Percentiles rank a stretch among this genome's conserved stretches.
phyloP scores from a whole-genome alignment of 2,888 invertebrate genomes.

The Strigamia maritima region DNA sequence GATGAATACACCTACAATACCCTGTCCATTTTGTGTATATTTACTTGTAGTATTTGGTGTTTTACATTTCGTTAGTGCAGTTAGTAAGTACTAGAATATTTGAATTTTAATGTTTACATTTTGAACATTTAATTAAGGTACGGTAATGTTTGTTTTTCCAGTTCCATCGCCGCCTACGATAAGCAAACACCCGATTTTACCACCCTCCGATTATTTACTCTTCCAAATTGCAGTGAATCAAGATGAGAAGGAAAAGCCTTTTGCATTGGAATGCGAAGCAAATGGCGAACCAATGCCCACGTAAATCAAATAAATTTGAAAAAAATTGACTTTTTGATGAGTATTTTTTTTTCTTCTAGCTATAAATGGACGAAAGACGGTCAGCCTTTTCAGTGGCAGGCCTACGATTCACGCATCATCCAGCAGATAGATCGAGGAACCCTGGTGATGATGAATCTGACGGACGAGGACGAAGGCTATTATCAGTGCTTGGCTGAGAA shows the following conservation, averaged over 20 bases:
- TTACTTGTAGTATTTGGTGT: background rate
- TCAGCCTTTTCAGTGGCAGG: constrained; percentile 87
- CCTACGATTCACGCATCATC: constrained; percentile 89
- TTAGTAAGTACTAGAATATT: constrained; percentile 8
- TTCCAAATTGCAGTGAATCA: constrained; percentile 79
- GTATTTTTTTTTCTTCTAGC: constrained; percentile 48
- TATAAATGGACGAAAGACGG: constrained; percentile 92
- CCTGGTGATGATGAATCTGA: constrained; percentile 80
- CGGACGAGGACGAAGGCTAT: constrained; percentile 81
- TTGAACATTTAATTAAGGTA: background rate
- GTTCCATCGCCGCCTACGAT: constrained; percentile 76
- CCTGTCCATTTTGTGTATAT: constrained; percentile 5
- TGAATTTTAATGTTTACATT: background rate
- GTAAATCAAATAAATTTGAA: too few species aligned
- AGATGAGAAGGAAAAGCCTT: constrained; percentile 86
- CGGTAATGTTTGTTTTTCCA: constrained; percentile 38
- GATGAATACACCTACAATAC: background rate
- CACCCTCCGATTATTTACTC: constrained; percentile 82
- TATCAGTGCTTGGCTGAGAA: constrained; percentile 95
- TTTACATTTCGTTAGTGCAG: constrained; percentile 10
- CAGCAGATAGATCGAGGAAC: constrained; percentile 93
- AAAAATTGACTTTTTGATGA: too few species aligned
- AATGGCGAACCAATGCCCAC: constrained; percentile 90
- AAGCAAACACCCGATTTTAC: constrained; percentile 87
- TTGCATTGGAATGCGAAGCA: constrained; percentile 94